Base-by-base conservation (phyloP, 2,888 invertebrate species). In the Drosophila siamana region DNA sequence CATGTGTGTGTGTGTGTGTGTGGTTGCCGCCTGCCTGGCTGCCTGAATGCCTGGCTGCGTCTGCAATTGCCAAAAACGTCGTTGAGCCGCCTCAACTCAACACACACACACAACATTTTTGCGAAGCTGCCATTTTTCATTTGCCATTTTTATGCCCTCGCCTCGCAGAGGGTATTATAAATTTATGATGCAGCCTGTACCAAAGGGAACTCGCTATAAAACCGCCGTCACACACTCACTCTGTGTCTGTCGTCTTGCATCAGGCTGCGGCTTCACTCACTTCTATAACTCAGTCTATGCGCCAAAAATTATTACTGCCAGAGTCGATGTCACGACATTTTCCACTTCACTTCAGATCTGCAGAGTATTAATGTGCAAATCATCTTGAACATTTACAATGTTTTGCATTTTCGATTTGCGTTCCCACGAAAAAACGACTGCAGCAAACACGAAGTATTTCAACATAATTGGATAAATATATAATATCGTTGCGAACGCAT, bases 51-150 rank as follows among this genome's bases (percentile, higher is more conserved):
- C 41, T 24, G 16, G 33, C 52, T 48, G 33, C 63, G 47, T 46
- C 36, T 73, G 48, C 62, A 68, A 68, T 54, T 75, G 72, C 63
- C 80, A 66, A 74, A 74, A 59, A 28, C 19, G 19, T 19, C 41
- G 60, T 41, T 54, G 36, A 26, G 24, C 4, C 41, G 19, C 48
- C 47, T 16, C 24, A 28, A 50, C 48, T 33, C 33, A n/a, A 19
- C 28, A 48, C 19, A 59, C 26, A 24, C 46, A 68, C 19, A 59
- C 26, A 24, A 48, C 62, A 54, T 54, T 51, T 40, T 43, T 33
- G 26, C 8, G 48, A 50, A 66, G 52, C 57, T 69, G 67, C 33
- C 67, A 80, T 69, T 56, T 68, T 56, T 59, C 69, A 68, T 40
- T 16, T 44, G 40, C 22, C 13, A 26, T 15, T 22, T 15, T 24